phyloP scores from a whole-genome alignment of 2,113 vertebrate species.

The Notarius lentiginosus region DNA sequence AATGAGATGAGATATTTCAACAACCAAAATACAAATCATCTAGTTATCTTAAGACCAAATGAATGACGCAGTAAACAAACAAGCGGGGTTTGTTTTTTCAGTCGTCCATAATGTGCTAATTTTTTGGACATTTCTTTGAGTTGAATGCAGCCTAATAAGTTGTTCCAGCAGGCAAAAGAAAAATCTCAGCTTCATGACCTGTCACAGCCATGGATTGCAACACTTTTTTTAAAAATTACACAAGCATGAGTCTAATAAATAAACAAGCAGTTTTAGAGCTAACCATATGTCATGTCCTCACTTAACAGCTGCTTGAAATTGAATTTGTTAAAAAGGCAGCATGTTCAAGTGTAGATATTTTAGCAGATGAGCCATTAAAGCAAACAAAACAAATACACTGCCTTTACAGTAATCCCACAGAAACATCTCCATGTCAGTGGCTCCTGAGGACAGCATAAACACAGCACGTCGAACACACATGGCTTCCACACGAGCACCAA shows the following conservation, averaged over 20 bases:
- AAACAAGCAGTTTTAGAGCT: neutral
- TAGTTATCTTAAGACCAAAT: neutral
- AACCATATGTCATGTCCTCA: neutral
- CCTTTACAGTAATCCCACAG: conserved; percentile 22
- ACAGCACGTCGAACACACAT: conserved; percentile 63
- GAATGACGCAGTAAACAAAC: neutral
- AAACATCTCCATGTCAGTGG: conserved; percentile 52
- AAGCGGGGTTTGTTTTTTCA: neutral
- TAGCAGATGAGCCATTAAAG: neutral
- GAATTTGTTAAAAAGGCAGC: neutral
- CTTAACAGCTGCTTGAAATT: conserved; percentile 11
- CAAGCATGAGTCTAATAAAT: conserved; percentile 2
- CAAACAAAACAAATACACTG: neutral
- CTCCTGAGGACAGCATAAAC: conserved; percentile 61
- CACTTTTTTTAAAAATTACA: neutral
- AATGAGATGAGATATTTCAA: neutral
- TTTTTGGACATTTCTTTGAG: neutral
- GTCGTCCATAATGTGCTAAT: neutral
- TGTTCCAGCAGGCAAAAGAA: neutral
- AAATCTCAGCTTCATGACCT: neutral
- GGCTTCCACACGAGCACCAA: conserved; percentile 59
- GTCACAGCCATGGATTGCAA: neutral
- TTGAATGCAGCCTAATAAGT: neutral
- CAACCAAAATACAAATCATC: neutral
- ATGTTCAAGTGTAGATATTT: neutral